Conservation (phyloP, 2,113 vertebrate species). For the Tragelaphus strepsiceros region DNA sequence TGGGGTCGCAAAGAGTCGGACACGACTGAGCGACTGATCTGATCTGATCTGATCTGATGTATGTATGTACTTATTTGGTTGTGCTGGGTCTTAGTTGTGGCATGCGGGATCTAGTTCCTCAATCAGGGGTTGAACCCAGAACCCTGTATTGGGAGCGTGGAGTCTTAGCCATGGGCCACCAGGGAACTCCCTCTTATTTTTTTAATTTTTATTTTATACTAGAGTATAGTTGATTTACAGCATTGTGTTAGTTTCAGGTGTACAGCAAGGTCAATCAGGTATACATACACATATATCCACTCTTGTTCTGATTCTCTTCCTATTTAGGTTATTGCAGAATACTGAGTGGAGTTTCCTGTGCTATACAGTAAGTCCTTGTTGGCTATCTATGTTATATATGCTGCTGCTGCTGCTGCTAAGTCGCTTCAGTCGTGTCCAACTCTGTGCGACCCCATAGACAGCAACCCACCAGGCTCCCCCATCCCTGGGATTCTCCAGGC, state of each 20-base stretch:
- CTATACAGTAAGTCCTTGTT: not conserved
- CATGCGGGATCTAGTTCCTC: not conserved
- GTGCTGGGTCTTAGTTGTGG: not conserved
- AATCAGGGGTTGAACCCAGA: not conserved
- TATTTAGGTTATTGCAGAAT: not conserved
- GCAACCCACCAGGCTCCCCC: too few species aligned
- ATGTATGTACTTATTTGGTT: not conserved
- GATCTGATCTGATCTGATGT: not conserved
- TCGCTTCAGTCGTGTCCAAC: too few species aligned
- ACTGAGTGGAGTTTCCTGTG: not conserved
- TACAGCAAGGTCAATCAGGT: not conserved
- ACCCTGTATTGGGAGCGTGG: not conserved
- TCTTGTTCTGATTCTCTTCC: not conserved
- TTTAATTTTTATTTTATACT: not conserved
- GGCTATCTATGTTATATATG: not conserved
- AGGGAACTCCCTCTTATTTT: not conserved
- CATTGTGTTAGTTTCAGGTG: not conserved
- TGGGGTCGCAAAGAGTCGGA: too few species aligned
- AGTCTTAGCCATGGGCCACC: not conserved
- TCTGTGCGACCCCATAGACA: too few species aligned
- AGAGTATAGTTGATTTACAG: not conserved
- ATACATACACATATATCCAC: not conserved
- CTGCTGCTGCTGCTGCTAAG: too few species aligned
- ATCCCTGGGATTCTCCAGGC: too few species aligned
- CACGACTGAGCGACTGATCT: too few species aligned